phyloP scores from a whole-genome alignment of 2,888 invertebrate genomes.

The Catocala sponsa region DNA sequence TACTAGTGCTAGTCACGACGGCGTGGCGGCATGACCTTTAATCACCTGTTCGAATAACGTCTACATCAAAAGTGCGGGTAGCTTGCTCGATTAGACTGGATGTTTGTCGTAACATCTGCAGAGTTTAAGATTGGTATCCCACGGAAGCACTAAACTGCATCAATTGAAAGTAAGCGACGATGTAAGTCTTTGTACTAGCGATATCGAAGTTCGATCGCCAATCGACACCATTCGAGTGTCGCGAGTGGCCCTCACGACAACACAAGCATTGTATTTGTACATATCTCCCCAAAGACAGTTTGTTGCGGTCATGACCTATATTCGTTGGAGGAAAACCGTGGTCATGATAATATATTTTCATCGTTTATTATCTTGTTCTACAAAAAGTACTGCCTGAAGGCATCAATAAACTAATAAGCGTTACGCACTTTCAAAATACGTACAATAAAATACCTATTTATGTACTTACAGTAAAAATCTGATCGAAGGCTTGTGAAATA shows the following conservation, averaged over 20 bases:
- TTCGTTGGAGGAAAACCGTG: slow-evolving; percentile 3
- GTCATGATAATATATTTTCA: slow-evolving; percentile 12
- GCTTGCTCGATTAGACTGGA: too few relatives aligned
- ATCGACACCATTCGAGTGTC: slow-evolving; percentile 10
- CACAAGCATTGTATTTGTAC: slow-evolving; percentile 14
- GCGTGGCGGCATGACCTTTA: too few relatives aligned
- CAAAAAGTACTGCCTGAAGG: neutral
- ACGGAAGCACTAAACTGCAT: too few relatives aligned
- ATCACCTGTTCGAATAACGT: too few relatives aligned
- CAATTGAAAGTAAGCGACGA: neutral
- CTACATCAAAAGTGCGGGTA: too few relatives aligned
- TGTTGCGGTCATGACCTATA: slow-evolving; percentile 19
- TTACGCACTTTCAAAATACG: too few relatives aligned
- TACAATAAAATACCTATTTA: too few relatives aligned
- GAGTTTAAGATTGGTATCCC: too few relatives aligned
- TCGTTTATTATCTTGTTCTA: slow-evolving; percentile 4
- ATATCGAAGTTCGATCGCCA: slow-evolving; percentile 8
- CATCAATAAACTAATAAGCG: slow-evolving; percentile 11
- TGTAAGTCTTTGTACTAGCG: neutral
- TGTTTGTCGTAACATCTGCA: too few relatives aligned
- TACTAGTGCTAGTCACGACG: too few relatives aligned
- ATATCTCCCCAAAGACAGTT: slow-evolving; percentile 19
- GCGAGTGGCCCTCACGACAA: slow-evolving; percentile 16
- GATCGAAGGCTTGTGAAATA: too few relatives aligned
- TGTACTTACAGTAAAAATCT: too few relatives aligned